A percentile compares a stretch with the other conserved stretches of the same genome.
Conservation (phyloP, 2,888 invertebrate genomes). For the Asteroscopus sphinx region DNA sequence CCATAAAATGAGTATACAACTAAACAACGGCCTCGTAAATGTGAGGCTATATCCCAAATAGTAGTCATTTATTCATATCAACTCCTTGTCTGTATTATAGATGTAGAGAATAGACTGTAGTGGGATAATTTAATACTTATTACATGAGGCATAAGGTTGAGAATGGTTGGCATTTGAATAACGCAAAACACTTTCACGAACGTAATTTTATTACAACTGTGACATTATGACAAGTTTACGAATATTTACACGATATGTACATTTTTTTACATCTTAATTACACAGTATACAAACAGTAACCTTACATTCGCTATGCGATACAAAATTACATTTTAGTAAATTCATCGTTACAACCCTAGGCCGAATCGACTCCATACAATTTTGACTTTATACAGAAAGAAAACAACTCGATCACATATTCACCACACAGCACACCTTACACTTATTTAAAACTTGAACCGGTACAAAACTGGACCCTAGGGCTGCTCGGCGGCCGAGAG, state of each 20-base stretch:
- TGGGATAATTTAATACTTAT: conserved; percentile 2
- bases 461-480: conserved; percentile 41
- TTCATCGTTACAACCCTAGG: conserved; percentile 85
- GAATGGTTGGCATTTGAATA: conserved; percentile 24
- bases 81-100: conserved; percentile 9
- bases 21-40: conserved; percentile 31
- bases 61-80: conserved; percentile 36
- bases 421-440: conserved; percentile 48
- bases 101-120: not conserved
- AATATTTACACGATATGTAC: conserved; percentile 89
- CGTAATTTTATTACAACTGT: conserved; percentile 83
- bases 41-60: conserved; percentile 30
- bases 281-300: conserved; percentile 79
- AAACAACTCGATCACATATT: conserved; percentile 52
- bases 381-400: conserved; percentile 62
- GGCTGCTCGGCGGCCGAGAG: conserved; percentile 56
- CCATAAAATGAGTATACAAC: conserved; percentile 32
- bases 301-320: conserved; percentile 81
- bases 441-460: conserved; percentile 44
- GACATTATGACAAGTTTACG: conserved; percentile 80
- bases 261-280: conserved; percentile 78
- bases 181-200: conserved; percentile 65
- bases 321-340: conserved; percentile 84
- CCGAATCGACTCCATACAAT: conserved; percentile 67
- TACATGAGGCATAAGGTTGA: not conserved